phyloP scores from a whole-genome alignment of 2,113 vertebrate genomes.

The Oncorhynchus gorbuscha region DNA sequence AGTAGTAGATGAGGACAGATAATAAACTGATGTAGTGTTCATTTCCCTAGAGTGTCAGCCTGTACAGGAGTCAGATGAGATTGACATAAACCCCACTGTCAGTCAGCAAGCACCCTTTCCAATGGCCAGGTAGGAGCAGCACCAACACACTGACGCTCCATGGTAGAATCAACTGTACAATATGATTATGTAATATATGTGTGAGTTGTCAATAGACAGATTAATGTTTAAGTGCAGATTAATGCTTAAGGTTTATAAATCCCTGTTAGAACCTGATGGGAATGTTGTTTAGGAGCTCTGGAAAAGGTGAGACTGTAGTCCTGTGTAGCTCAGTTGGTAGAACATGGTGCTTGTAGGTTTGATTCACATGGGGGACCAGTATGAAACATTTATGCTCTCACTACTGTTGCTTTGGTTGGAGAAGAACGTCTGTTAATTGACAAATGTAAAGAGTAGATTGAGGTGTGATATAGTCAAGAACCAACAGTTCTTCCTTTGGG shows the following conservation, averaged over 20 bases:
- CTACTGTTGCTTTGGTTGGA: no score
- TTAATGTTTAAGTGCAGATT: background rate
- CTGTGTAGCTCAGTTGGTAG: no score
- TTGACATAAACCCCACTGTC: conserved; percentile 4
- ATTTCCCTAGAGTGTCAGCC: conserved; percentile 22
- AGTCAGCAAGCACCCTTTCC: background rate
- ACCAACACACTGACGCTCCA: background rate
- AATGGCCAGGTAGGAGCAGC: conserved; percentile 12
- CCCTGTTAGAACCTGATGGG: background rate
- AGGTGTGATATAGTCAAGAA: no score
- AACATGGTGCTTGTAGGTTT: no score
- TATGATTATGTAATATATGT: no score
- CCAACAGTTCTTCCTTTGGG: no score
- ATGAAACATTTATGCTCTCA: no score
- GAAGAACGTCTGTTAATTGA: no score
- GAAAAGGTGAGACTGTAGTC: background rate
- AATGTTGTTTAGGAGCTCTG: background rate
- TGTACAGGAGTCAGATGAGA: conserved; percentile 10
- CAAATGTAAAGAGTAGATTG: no score
- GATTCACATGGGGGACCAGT: no score
- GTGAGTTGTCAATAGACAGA: background rate
- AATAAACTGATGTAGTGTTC: background rate
- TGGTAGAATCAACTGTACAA: no score
- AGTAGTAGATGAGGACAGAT: background rate
- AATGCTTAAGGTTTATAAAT: background rate